phyloP scores from a whole-genome alignment of 2,888 invertebrate genomes.

The Tinea trinotella region DNA sequence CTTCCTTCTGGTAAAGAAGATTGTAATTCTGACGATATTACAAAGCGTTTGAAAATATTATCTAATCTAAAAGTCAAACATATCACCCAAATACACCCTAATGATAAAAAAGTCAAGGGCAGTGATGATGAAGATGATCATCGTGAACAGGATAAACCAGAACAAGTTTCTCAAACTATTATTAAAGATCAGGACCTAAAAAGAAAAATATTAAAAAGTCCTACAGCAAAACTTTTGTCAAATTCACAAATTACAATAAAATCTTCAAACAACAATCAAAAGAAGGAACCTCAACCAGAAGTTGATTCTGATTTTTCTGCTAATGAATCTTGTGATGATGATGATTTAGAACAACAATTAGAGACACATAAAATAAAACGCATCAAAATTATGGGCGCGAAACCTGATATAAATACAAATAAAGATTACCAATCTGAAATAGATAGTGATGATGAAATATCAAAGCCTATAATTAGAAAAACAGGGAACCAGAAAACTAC shows the following conservation, averaged over 20 bases:
- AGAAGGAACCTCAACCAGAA: neutral
- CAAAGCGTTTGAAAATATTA: neutral
- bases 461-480: neutral
- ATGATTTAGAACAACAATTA: neutral
- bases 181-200: neutral
- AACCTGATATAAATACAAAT: neutral
- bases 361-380: neutral
- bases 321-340: neutral
- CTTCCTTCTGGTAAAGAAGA: too few relatives aligned
- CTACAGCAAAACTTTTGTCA: neutral
- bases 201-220: neutral
- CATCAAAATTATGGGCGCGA: neutral
- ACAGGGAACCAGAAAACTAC: neutral
- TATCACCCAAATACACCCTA: too few relatives aligned
- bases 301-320: constrained; percentile 18
- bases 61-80: too few relatives aligned
- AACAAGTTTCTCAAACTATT: neutral
- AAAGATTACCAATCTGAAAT: neutral
- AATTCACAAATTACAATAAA: constrained; percentile 22
- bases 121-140: neutral
- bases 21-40: neutral
- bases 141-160: neutral
- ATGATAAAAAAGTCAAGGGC: too few relatives aligned
- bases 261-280: constrained; percentile 20
- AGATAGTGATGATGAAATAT: neutral